Conservation (phyloP, 2,797 vertebrate genomes). For the Bryconaethiops microstoma region DNA sequence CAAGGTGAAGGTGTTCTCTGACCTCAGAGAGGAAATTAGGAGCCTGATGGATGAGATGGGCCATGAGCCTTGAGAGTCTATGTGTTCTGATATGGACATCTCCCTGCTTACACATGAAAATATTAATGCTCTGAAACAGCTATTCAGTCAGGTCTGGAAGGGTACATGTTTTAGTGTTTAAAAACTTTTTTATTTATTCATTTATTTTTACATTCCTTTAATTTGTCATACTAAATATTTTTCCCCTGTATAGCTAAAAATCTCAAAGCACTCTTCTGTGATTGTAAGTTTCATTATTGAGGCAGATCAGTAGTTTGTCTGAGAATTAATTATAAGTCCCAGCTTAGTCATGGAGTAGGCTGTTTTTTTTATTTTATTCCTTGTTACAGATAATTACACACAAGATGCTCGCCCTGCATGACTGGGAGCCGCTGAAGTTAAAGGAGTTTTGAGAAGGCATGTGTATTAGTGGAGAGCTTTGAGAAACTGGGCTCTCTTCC, state of each 20-base stretch:
- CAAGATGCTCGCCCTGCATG: conserved; percentile 69
- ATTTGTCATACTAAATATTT: neutral
- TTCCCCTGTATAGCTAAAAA: conserved; percentile 49
- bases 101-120: conserved; percentile 72
- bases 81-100: conserved; percentile 64
- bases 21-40: conserved; percentile 65
- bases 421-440: conserved; percentile 64
- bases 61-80: conserved; percentile 65
- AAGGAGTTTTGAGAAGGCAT: conserved; percentile 60
- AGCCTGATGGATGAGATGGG: conserved; percentile 69
- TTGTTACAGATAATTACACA: conserved; percentile 64
- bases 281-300: conserved; percentile 58
- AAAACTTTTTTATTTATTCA: neutral
- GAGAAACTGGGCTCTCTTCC: conserved; percentile 67
- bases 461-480: conserved; percentile 62
- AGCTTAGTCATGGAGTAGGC: neutral
- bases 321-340: neutral
- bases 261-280: conserved; percentile 63
- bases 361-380: neutral
- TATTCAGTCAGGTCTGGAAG: conserved; percentile 66
- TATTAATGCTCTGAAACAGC: conserved; percentile 69
- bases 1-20: conserved; percentile 67
- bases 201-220: neutral
- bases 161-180: neutral
- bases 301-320: neutral